Evolutionary conservation across 2,888 invertebrate genomes (phyloP).

Genomic region (Digitonthophagus gazella): DNA sequence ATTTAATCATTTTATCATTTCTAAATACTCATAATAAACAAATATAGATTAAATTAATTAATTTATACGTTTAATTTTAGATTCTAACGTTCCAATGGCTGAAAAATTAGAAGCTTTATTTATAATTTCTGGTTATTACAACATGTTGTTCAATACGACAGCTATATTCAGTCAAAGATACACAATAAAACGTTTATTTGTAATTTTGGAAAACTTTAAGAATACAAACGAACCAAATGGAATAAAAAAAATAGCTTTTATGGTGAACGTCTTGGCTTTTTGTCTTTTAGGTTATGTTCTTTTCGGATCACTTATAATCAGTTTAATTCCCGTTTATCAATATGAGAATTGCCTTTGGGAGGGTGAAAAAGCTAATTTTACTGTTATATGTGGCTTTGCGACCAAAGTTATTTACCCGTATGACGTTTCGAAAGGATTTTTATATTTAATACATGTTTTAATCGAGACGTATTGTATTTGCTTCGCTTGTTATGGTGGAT

Average conservation of each 20-base stretch:
- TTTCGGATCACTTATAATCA: neutral
- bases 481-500: neutral
- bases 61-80: neutral
- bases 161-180: neutral
- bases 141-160: neutral
- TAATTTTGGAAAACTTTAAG: neutral
- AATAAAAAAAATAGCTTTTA: neutral
- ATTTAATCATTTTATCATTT: too few species aligned
- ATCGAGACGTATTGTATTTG: neutral
- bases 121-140: neutral
- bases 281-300: neutral
- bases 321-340: neutral
- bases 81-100: neutral
- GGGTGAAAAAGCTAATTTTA: neutral
- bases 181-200: neutral
- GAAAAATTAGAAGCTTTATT: neutral
- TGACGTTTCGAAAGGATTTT: neutral
- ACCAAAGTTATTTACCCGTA: neutral
- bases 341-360: neutral
- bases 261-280: neutral
- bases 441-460: neutral
- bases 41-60: neutral
- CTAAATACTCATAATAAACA: too few species aligned
- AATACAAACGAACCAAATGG: too few species aligned
- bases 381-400: neutral